Evolutionary conservation across 2,113 vertebrate species (phyloP).

Genomic region (Atrichornis clamosus): DNA sequence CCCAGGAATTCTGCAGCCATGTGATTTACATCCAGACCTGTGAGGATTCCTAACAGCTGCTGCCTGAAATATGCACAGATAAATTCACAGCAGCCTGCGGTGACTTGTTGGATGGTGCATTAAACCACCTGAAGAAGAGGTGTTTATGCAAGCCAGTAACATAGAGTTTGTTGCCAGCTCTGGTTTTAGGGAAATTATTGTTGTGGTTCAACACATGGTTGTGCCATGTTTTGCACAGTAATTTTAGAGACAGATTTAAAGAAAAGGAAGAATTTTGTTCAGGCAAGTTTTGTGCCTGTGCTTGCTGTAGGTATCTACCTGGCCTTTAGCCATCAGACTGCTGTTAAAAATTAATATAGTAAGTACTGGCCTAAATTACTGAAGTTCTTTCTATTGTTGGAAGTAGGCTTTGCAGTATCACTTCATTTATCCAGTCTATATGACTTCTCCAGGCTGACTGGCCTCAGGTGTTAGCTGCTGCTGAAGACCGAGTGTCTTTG

Average conservation of each 20-base stretch:
- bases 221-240: not conserved
- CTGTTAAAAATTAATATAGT: not conserved
- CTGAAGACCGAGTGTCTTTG: not conserved
- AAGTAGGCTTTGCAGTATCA: not conserved
- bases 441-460: not conserved
- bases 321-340: not conserved
- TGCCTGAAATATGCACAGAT: not conserved
- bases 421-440: not conserved
- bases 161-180: not conserved
- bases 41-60: not conserved
- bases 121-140: not conserved
- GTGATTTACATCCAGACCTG: not conserved
- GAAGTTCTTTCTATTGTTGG: not conserved
- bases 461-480: not conserved
- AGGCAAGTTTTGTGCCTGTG: not conserved
- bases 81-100: not conserved
- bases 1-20: not conserved
- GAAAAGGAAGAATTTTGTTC: not conserved
- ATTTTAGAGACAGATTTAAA: not conserved
- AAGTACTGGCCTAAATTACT: not conserved
- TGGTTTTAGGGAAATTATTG: not conserved
- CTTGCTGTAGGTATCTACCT: not conserved
- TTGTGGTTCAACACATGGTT: not conserved
- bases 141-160: not conserved
- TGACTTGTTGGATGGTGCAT: not conserved